Conservation (phyloP, 2,888 invertebrate genomes). For the Gandaritis pyraliata region DNA sequence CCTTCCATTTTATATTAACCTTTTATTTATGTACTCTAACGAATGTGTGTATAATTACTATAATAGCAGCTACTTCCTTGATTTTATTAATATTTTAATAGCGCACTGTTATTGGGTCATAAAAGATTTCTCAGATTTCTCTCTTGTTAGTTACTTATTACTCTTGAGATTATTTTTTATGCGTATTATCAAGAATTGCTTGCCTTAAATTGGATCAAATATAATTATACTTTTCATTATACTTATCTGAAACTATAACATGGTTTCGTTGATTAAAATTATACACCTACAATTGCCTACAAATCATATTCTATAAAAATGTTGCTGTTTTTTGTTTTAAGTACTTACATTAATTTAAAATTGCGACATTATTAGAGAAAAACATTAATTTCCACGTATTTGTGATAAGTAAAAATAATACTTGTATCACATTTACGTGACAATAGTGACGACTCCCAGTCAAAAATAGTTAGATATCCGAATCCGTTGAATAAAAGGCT, state of each 20-base stretch:
- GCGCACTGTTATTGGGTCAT: slow-evolving; percentile 44
- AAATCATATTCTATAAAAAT: too few species aligned
- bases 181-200: neutral
- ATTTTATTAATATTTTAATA: slow-evolving; percentile 50
- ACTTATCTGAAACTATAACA: too few species aligned
- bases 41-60: slow-evolving; percentile 42
- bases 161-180: slow-evolving; percentile 1
- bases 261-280: too few species aligned
- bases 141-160: neutral
- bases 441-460: neutral
- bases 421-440: neutral
- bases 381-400: neutral
- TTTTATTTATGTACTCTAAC: slow-evolving; percentile 26
- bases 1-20: slow-evolving; percentile 14
- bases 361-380: too few species aligned
- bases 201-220: too few species aligned
- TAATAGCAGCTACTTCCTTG: slow-evolving; percentile 45
- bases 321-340: too few species aligned
- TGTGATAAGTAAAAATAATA: neutral
- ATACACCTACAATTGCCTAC: too few species aligned
- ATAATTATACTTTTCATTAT: too few species aligned
- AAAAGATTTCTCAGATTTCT: slow-evolving; percentile 44
- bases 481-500: neutral
- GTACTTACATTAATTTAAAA: too few species aligned
- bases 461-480: neutral